Evolutionary conservation across 2,113 vertebrate genomes (phyloP).

Genomic region (Hoplias malabaricus): DNA sequence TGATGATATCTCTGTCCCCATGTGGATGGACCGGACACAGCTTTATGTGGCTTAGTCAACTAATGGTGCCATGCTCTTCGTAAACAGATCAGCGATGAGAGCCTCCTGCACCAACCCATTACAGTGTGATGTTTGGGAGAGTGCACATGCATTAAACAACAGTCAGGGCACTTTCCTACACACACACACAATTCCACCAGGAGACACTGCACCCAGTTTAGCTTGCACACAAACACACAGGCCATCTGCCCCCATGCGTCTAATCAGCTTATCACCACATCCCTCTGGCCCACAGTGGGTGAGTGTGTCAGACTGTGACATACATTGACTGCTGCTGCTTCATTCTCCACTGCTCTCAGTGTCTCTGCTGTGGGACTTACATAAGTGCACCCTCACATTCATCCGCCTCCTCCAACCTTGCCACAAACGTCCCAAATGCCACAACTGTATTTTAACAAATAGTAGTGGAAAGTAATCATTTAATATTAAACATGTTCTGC

Average conservation of each 20-base stretch:
- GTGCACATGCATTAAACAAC: background rate
- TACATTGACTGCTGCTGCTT: constrained; percentile 41
- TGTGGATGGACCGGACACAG: background rate
- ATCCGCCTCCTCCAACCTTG: background rate
- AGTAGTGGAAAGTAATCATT: background rate
- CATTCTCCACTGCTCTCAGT: background rate
- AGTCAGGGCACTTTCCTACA: background rate
- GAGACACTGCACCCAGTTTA: constrained; percentile 10
- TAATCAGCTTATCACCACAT: constrained; percentile 54
- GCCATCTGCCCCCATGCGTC: constrained; percentile 34
- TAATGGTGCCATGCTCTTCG: background rate
- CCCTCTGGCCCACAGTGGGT: constrained; percentile 14
- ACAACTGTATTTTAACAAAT: background rate
- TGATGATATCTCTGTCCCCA: background rate
- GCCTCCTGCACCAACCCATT: background rate
- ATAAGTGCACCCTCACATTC: constrained; percentile 15
- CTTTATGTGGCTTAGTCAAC: constrained; percentile 2
- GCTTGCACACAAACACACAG: constrained; percentile 1
- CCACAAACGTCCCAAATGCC: background rate
- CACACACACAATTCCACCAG: constrained; percentile 17
- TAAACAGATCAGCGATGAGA: constrained; percentile 10
- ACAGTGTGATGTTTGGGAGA: background rate
- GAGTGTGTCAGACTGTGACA: constrained; percentile 48
- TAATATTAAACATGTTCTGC: background rate
- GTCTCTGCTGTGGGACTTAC: constrained; percentile 20